A percentile compares a stretch with the other conserved stretches of the same genome.
phyloP scores from a whole-genome alignment of 2,888 invertebrate genomes.

The Acrocyrtus sp. region DNA sequence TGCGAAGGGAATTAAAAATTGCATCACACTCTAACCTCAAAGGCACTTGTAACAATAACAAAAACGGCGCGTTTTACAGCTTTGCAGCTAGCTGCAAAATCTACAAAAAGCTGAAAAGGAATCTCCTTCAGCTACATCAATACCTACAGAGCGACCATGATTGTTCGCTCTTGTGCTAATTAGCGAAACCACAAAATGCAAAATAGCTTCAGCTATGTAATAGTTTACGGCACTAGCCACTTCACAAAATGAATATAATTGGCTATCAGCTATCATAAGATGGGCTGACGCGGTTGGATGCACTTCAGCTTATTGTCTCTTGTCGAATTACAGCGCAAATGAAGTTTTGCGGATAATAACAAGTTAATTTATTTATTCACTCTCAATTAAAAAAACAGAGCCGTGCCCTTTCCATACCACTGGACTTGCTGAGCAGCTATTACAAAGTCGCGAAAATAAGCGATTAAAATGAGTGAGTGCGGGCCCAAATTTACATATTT shows the following conservation, averaged over 20 bases:
- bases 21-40: too few relatives aligned
- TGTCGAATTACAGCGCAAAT: background rate
- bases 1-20: too few relatives aligned
- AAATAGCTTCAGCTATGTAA: background rate
- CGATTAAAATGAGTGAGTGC: too few relatives aligned
- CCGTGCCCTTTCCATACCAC: conserved; percentile 32
- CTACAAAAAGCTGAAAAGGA: too few relatives aligned
- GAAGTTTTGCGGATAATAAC: conserved; percentile 16
- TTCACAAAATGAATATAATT: background rate
- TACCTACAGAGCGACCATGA: conserved; percentile 19
- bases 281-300: background rate
- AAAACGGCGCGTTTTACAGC: too few relatives aligned
- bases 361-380: conserved; percentile 20
- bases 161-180: conserved; percentile 24
- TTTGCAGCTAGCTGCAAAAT: too few relatives aligned
- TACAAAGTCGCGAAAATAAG: too few relatives aligned
- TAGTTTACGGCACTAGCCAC: background rate
- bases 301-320: background rate
- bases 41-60: too few relatives aligned
- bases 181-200: conserved; percentile 26
- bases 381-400: conserved; percentile 16
- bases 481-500: background rate
- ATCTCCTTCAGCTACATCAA: background rate
- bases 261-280: background rate
- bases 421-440: background rate